Evolutionary conservation across 2,113 vertebrate genomes (phyloP), one percentile per base, ranked within the genome.

Genomic region (Lethenteron camtschaticum): DNA sequence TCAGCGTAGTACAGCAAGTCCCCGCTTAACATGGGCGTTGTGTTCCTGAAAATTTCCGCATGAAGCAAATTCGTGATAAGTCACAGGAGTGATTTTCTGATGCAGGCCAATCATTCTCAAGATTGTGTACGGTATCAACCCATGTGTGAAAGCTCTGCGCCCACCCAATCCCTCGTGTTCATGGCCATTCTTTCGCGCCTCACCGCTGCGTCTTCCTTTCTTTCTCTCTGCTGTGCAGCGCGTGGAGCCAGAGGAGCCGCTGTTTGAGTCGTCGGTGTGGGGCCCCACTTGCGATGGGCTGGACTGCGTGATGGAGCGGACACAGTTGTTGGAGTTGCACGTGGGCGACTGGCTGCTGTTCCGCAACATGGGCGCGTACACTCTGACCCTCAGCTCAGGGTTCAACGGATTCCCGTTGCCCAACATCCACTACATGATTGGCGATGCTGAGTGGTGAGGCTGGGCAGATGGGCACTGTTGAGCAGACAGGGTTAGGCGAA

Each of bases 281-380:
- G 63, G 63, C 20, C 63, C 9, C 20, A 66, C 63, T 16, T 66
- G 63, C 20, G 63, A 66, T 66, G 63, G 63, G n/a, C n/a, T 16
- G 9, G 63, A 66, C 63, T 66, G 63, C 63, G 20, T 66, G n/a
- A 20, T 66, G 63, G 20, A 11, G 63, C 82, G 85, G 69, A 95
- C 84, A 10, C 63, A 69, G 57, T 75, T 99, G 76, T 90, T 90
- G 0, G 90, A 99, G 72, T 72, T 95, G 78, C 89, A 95, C 2
- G 83, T 94, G 60, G 63, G 63, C n/a, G 63, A 66, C 20, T 66
- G 63, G 63, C 63, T 66, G n/a, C 63, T 9, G n/a, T 66, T 66
- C 63, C n/a, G 20, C n/a, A 20, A 66, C 63, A 66, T 66, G 63
- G 63, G 63, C 20, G 63, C 63, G n/a, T 66, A 66, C 63, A 66